Conservation (phyloP, 2,888 invertebrate species). For the Trachelus iudaicus region DNA sequence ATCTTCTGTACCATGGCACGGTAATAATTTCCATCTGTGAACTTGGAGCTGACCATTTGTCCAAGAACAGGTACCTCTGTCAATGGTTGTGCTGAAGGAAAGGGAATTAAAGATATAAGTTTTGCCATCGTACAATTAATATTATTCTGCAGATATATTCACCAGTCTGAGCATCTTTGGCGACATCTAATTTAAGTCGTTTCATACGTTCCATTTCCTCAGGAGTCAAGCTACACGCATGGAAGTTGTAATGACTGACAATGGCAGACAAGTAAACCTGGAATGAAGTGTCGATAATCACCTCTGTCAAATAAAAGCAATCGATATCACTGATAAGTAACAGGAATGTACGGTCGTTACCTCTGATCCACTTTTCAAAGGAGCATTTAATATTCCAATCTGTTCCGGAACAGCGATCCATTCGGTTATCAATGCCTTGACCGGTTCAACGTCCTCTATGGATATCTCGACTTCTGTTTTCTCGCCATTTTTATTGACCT, state of each 20-base stretch:
- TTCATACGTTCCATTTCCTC: slow-evolving; percentile 37
- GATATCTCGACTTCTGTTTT: slow-evolving; percentile 13
- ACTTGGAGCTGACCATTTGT: slow-evolving; percentile 54
- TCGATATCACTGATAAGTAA: background rate
- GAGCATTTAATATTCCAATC: slow-evolving; percentile 34
- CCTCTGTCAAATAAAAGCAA: slow-evolving; percentile 1
- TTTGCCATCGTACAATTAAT: background rate
- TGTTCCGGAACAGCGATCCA: slow-evolving; percentile 47
- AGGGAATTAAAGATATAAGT: background rate
- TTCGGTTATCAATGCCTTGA: slow-evolving; percentile 31
- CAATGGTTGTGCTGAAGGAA: slow-evolving; percentile 39
- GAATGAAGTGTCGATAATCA: slow-evolving; percentile 17
- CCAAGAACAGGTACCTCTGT: slow-evolving; percentile 40
- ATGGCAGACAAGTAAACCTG: slow-evolving; percentile 47
- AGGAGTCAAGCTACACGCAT: slow-evolving; percentile 40
- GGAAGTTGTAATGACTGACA: slow-evolving; percentile 38
- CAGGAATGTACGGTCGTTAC: slow-evolving; percentile 26
- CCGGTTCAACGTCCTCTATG: background rate
- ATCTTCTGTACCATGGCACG: slow-evolving; percentile 52
- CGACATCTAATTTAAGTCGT: slow-evolving; percentile 46
- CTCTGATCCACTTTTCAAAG: slow-evolving; percentile 43
- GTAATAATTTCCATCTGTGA: slow-evolving; percentile 51
- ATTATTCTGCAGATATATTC: background rate
- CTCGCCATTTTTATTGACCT: background rate
- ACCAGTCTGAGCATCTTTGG: slow-evolving; percentile 47